Evolutionary conservation across 2,888 invertebrate genomes (phyloP).

Genomic region (Chymomyza procnemis): DNA sequence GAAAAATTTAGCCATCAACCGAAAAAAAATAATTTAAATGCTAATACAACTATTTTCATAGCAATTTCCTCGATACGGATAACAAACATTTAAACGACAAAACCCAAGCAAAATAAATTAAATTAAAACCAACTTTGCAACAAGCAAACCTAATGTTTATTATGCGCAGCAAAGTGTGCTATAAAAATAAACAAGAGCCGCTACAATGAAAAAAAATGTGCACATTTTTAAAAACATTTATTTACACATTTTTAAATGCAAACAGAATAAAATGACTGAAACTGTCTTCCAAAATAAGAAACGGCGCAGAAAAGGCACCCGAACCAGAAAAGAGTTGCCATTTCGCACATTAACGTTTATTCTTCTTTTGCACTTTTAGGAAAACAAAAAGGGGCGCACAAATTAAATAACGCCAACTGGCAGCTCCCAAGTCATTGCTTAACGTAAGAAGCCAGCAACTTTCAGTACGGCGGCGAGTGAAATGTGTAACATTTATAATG

Average conservation of each 20-base stretch:
- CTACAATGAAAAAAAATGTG: conserved; percentile 25
- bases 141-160: conserved; percentile 13
- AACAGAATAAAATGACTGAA: conserved; percentile 40
- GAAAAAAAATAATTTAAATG: conserved; percentile 59
- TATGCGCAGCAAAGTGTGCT: conserved; percentile 28
- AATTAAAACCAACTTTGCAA: conserved; percentile 13
- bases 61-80: conserved; percentile 23
- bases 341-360: conserved; percentile 7
- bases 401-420: background rate
- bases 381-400: background rate
- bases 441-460: background rate
- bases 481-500: conserved; percentile 47
- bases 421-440: background rate
- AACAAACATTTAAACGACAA: conserved; percentile 38
- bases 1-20: background rate
- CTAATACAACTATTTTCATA: conserved; percentile 50
- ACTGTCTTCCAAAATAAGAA: conserved; percentile 12
- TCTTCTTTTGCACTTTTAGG: background rate
- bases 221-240: conserved; percentile 42
- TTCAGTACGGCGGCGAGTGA: conserved; percentile 33
- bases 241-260: conserved; percentile 48
- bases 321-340: conserved; percentile 7
- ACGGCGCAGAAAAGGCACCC: conserved; percentile 2
- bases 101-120: conserved; percentile 9
- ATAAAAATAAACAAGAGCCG: conserved; percentile 14